These are phyloP conservation scores for Penaeus monodon DNA, from an alignment of 2,888 invertebrate species.

Conservation along the genomic window DNA sequence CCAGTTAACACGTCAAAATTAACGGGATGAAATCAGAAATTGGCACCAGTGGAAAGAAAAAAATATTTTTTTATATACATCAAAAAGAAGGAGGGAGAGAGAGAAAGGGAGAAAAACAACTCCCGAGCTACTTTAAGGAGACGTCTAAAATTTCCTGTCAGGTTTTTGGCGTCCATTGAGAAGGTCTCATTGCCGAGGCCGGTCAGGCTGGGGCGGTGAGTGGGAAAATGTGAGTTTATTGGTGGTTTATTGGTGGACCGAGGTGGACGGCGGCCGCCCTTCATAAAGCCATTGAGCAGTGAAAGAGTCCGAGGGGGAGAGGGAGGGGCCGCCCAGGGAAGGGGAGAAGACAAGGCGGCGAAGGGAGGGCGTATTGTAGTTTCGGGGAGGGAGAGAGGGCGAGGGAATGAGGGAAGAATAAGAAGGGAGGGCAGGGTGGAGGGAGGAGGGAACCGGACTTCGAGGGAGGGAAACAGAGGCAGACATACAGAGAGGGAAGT, in stretches of 20 bases:
- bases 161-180: constrained; percentile 40
- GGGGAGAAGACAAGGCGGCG: background rate
- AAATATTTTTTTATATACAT: background rate
- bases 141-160: constrained; percentile 39
- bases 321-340: background rate
- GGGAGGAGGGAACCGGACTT: background rate
- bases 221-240: constrained; percentile 49
- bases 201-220: constrained; percentile 47
- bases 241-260: constrained; percentile 40
- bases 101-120: background rate
- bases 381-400: background rate
- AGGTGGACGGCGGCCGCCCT: constrained; percentile 1
- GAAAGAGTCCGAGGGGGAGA: constrained; percentile 1
- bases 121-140: constrained; percentile 21
- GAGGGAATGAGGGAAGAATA: no score
- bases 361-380: background rate
- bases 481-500: background rate
- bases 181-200: constrained; percentile 29
- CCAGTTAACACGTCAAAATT: no score
- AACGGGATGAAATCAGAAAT: no score
- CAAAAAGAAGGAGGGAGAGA: background rate
- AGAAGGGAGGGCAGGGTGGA: no score
- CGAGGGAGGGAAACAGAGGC: background rate
- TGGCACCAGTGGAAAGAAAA: no score
- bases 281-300: constrained; percentile 46